phyloP scores from a whole-genome alignment of 2,113 vertebrate genomes.

The Aphelocoma coerulescens region DNA sequence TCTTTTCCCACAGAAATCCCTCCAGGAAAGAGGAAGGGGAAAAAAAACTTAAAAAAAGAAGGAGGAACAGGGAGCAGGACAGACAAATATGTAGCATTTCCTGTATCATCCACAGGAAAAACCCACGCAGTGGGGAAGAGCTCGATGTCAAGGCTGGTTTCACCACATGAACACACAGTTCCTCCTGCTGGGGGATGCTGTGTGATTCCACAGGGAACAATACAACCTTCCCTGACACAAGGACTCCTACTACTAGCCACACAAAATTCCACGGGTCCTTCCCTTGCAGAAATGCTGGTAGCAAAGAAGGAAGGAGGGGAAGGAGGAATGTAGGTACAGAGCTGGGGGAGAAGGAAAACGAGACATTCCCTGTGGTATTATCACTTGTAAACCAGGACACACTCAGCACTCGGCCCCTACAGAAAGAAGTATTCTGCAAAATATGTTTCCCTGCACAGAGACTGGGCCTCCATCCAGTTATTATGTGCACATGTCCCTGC shows the following conservation, averaged over 20 bases:
- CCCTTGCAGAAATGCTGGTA: not conserved
- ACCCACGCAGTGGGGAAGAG: constrained; percentile 13
- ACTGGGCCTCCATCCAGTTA: constrained; percentile 39
- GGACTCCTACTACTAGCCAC: not conserved
- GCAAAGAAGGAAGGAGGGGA: not conserved
- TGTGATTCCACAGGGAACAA: not conserved
- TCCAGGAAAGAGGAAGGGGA: not conserved
- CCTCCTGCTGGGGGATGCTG: not conserved
- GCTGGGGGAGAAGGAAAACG: not conserved
- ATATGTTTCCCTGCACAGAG: not conserved
- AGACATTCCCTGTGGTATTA: not conserved
- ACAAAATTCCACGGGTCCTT: not conserved
- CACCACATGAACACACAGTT: constrained; percentile 3
- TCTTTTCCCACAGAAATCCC: not conserved
- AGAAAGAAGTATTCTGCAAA: not conserved
- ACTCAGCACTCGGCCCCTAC: not conserved
- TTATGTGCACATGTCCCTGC: not conserved
- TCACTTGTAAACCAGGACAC: not conserved
- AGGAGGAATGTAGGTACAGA: not conserved
- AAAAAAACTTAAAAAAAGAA: not conserved
- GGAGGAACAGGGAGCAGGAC: not conserved
- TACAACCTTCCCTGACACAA: not conserved
- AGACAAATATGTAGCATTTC: not conserved
- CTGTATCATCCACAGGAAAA: constrained; percentile 40
- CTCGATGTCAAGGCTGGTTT: not conserved